Evolutionary conservation across 2,797 vertebrate genomes (phyloP).

Genomic region (Lagorchestes hirsutus): DNA sequence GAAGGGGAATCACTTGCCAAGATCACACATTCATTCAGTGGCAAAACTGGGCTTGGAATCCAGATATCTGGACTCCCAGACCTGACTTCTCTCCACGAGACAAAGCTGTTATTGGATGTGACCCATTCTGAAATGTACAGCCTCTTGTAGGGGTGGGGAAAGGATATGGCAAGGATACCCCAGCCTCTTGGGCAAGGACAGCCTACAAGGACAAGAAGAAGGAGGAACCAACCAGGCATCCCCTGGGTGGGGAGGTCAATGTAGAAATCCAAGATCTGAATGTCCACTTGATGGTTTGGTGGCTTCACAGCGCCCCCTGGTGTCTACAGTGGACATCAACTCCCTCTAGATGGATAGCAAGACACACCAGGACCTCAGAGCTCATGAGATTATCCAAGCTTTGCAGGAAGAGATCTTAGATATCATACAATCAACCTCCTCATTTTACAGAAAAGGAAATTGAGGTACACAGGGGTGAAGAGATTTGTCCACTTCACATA

Average conservation of each 20-base stretch:
- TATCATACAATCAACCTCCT: background rate
- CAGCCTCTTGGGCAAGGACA: background rate
- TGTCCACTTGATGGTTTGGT: background rate
- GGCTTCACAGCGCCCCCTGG: background rate
- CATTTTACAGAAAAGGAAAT: background rate
- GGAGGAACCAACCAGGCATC: background rate
- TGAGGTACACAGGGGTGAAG: background rate
- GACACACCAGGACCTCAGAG: background rate
- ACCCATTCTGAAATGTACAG: background rate
- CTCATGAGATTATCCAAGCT: background rate
- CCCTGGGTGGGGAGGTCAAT: background rate
- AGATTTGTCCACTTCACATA: background rate
- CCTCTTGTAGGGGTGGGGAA: background rate
- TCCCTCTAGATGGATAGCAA: background rate
- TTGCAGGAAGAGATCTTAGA: background rate
- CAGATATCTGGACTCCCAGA: background rate
- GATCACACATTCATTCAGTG: background rate
- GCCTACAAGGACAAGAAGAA: background rate
- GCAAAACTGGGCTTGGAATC: background rate
- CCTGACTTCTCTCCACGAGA: background rate
- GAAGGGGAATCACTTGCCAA: background rate
- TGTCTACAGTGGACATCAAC: background rate
- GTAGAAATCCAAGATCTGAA: background rate
- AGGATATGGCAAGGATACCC: background rate
- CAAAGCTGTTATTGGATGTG: background rate